Conservation (phyloP, 2,113 vertebrate genomes). For the Megaceryle maxima region DNA sequence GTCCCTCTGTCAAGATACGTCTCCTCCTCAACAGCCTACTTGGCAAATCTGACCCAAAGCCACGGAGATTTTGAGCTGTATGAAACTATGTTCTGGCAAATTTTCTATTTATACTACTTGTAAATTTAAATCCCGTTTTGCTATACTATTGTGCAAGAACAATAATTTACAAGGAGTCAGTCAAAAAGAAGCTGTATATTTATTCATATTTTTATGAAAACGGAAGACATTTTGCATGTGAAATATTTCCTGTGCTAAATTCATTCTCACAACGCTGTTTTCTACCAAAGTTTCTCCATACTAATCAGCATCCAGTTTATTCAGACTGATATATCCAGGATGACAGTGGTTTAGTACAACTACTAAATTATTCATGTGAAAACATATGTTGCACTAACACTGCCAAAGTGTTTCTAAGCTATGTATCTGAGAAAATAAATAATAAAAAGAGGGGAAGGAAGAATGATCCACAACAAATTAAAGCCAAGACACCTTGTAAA, state of each 20-base stretch:
- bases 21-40: not conserved
- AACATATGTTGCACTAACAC: constrained; percentile 45
- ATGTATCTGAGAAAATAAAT: not conserved
- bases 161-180: not conserved
- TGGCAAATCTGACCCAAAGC: not conserved
- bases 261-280: not conserved
- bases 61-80: not conserved
- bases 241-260: constrained; percentile 32
- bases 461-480: not conserved
- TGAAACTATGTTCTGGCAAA: not conserved
- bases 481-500: not conserved
- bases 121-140: not conserved
- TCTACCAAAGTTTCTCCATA: not conserved
- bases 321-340: not conserved
- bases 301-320: constrained; percentile 18
- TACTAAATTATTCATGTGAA: constrained; percentile 54
- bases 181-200: not conserved
- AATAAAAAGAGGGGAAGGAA: not conserved
- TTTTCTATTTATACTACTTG: not conserved
- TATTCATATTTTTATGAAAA: constrained; percentile 32
- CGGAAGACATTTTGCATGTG: not conserved
- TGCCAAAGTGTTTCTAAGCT: constrained; percentile 47
- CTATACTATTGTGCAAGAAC: not conserved
- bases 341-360: constrained; percentile 6
- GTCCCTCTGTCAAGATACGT: not conserved